Evolutionary conservation across 35 echinoderm and acorn worm genomes (phyloP).

Genomic region (Heliocidaris erythrogramma): DNA sequence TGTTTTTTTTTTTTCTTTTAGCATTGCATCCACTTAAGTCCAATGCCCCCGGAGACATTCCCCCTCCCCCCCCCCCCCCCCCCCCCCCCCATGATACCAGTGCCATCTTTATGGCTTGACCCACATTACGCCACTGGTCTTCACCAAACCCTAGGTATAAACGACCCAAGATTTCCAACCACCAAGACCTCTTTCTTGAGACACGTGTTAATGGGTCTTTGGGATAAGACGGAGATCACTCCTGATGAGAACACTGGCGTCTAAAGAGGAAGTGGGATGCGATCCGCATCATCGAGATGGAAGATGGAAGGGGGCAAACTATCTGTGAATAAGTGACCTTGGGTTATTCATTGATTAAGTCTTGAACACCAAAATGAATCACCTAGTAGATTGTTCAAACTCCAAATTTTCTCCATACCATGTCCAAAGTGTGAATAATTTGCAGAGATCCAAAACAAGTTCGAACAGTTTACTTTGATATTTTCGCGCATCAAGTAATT

Average conservation of each 20-base stretch:
- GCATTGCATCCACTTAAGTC: no score
- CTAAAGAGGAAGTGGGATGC: not conserved
- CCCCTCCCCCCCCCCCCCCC: no score
- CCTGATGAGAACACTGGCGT: not conserved
- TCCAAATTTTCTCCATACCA: not conserved
- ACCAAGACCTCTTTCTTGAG: not conserved
- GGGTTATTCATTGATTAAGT: conserved; percentile 11
- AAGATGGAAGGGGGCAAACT: not conserved
- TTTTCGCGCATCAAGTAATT: not conserved
- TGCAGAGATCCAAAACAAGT: not conserved
- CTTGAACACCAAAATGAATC: conserved; percentile 11
- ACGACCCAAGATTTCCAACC: not conserved
- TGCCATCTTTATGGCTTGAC: no score
- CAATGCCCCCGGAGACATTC: no score
- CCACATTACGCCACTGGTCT: no score
- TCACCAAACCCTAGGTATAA: no score
- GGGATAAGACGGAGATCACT: not conserved
- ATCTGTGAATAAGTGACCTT: not conserved
- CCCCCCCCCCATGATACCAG: no score
- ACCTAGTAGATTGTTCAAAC: not conserved
- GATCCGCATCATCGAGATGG: not conserved
- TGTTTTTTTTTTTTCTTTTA: no score
- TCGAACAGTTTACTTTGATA: not conserved
- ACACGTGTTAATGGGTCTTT: conserved; percentile 16
- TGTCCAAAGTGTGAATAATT: not conserved